These are phyloP conservation scores for Plectus sambesii DNA, from an alignment of 1,140 invertebrate genomes.

Conservation along the genomic window DNA sequence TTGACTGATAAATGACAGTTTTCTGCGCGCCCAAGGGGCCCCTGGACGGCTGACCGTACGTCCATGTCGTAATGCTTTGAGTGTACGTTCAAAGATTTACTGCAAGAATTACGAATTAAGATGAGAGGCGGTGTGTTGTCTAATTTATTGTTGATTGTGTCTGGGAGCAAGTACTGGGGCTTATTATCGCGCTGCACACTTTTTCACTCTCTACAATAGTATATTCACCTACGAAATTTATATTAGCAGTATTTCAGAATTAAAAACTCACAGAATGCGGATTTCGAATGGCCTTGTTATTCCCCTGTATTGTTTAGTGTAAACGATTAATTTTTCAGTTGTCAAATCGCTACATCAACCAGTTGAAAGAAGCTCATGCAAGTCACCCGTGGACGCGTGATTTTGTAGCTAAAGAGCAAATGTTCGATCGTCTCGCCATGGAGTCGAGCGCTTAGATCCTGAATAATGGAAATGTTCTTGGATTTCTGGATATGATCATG, in stretches of 20 bases:
- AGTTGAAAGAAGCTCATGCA: slow-evolving; percentile 22
- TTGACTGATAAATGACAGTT: slow-evolving; percentile 12
- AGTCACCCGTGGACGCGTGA: slow-evolving; percentile 21
- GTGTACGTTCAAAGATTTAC: no score
- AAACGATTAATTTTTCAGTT: slow-evolving; percentile 17
- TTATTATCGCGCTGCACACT: slow-evolving; percentile 8
- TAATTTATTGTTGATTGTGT: no score
- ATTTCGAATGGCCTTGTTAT: slow-evolving; percentile 31
- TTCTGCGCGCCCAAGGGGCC: no score
- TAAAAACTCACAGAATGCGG: neutral
- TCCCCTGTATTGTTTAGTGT: no score
- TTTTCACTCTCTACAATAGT: neutral
- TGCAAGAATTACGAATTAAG: no score
- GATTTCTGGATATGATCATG: no score
- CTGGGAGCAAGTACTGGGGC: no score
- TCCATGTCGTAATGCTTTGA: no score
- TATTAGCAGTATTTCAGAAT: slow-evolving; percentile 12
- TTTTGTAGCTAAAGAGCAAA: slow-evolving; percentile 15
- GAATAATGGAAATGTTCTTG: no score
- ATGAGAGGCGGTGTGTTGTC: no score
- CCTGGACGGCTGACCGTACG: no score
- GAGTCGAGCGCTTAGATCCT: slow-evolving; percentile 10
- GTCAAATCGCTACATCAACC: slow-evolving; percentile 25
- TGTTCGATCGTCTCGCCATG: slow-evolving; percentile 19
- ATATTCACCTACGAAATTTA: neutral